Conservation (phyloP, 2,888 invertebrate genomes). For the Erannis defoliaria region DNA sequence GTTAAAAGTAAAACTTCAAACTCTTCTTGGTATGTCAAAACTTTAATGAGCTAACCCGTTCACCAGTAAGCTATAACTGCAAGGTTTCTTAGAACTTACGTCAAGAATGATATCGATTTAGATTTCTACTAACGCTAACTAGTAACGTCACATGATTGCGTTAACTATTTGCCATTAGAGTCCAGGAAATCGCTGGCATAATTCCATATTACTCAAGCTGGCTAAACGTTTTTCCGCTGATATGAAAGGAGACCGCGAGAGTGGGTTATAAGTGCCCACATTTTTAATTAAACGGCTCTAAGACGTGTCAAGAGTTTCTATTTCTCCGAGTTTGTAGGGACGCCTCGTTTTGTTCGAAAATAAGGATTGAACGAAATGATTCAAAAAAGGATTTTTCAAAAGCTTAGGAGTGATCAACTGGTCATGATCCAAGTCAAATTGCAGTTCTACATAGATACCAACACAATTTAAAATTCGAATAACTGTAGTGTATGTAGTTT, state of each 20-base stretch:
- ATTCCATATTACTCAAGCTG: conserved; percentile 18
- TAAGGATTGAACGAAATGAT: conserved; percentile 1
- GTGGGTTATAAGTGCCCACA: conserved; percentile 21
- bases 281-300: conserved; percentile 33
- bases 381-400: background rate
- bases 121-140: conserved; percentile 18
- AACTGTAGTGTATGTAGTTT: too few relatives aligned
- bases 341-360: conserved; percentile 11
- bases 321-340: conserved; percentile 11
- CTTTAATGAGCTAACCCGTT: background rate
- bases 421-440: too few relatives aligned
- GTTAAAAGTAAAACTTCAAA: background rate
- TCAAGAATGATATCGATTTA: conserved; percentile 13
- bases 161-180: conserved; percentile 42
- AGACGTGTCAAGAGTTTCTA: conserved; percentile 30
- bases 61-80: background rate
- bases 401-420: background rate
- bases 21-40: too few relatives aligned
- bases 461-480: too few relatives aligned
- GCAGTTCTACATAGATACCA: too few relatives aligned
- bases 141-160: conserved; percentile 34
- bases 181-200: conserved; percentile 41
- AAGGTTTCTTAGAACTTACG: background rate
- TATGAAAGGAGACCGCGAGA: conserved; percentile 31
- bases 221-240: conserved; percentile 25